Evolutionary conservation across 1,140 invertebrate genomes (phyloP).

Genomic region (Drosophila cardini): DNA sequence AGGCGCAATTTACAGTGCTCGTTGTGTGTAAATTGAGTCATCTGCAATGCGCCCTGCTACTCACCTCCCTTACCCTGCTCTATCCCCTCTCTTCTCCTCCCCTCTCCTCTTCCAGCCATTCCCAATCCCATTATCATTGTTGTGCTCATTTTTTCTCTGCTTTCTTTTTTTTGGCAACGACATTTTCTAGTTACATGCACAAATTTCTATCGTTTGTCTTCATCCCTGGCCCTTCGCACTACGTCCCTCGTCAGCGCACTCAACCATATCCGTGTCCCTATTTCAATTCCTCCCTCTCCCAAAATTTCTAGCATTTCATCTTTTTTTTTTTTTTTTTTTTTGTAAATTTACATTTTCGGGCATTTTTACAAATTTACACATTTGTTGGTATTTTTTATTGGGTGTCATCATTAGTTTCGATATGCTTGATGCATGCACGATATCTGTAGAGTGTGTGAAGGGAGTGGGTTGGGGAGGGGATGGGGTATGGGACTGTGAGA

Average conservation of each 20-base stretch:
- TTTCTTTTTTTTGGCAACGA: slow-evolving; percentile 57
- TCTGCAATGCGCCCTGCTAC: slow-evolving; percentile 66
- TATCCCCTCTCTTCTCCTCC: neutral
- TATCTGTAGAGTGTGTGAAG: neutral
- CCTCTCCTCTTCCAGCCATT: neutral
- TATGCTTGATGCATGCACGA: slow-evolving; percentile 25
- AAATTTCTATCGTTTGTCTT: slow-evolving; percentile 72
- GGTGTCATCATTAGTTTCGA: slow-evolving; percentile 80
- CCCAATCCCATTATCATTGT: slow-evolving; percentile 48
- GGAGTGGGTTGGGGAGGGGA: too few relatives aligned
- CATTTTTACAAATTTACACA: slow-evolving; percentile 78
- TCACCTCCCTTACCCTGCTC: slow-evolving; percentile 5
- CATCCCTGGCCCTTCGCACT: slow-evolving; percentile 19
- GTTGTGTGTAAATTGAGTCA: slow-evolving; percentile 82
- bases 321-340: slow-evolving; percentile 2
- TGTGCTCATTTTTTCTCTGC: slow-evolving; percentile 37
- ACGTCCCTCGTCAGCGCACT: slow-evolving; percentile 36
- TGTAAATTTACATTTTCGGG: slow-evolving; percentile 68
- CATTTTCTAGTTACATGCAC: slow-evolving; percentile 72
- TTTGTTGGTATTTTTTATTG: slow-evolving; percentile 77
- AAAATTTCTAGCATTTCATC: slow-evolving; percentile 4
- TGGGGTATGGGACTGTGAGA: too few relatives aligned
- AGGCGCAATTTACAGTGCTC: slow-evolving; percentile 80
- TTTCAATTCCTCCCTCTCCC: slow-evolving; percentile 15
- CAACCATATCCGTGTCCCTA: slow-evolving; percentile 46